Conservation (phyloP, 2,113 vertebrate genomes). For the Melanotaenia duboulayi region DNA sequence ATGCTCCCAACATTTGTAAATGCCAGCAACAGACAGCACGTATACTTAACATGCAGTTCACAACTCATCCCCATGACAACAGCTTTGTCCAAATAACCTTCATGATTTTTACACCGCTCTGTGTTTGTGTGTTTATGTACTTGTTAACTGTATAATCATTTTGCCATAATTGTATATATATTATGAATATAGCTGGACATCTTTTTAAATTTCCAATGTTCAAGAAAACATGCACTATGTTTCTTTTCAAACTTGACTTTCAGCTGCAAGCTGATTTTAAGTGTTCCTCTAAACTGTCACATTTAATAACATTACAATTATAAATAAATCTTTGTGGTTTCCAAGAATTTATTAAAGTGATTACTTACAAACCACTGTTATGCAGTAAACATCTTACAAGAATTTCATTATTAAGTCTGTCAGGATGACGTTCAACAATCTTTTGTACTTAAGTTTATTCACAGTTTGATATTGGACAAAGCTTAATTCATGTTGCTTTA, state of each 20-base stretch:
- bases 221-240: not conserved
- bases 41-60: constrained; percentile 42
- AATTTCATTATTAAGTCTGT: not conserved
- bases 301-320: not conserved
- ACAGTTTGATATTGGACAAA: not conserved
- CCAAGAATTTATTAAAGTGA: too few species aligned
- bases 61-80: constrained; percentile 37
- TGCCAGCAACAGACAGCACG: constrained; percentile 29
- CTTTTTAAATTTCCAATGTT: not conserved
- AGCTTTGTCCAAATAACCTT: constrained; percentile 38
- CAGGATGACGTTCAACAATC: not conserved
- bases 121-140: not conserved
- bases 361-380: not conserved
- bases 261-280: not conserved
- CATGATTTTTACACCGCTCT: not conserved
- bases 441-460: not conserved
- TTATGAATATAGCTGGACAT: constrained; percentile 29
- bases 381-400: not conserved
- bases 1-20: constrained; percentile 43
- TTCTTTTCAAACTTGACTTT: not conserved
- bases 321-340: too few species aligned
- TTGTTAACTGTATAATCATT: constrained; percentile 30
- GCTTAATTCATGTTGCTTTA: constrained; percentile 14
- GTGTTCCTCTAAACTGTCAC: constrained; percentile 9
- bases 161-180: constrained; percentile 26